Percentiles rank a stretch among this genome's conserved stretches.
Evolutionary conservation across 2,113 vertebrate genomes (phyloP).

Genomic region (Saimiri boliviensis): DNA sequence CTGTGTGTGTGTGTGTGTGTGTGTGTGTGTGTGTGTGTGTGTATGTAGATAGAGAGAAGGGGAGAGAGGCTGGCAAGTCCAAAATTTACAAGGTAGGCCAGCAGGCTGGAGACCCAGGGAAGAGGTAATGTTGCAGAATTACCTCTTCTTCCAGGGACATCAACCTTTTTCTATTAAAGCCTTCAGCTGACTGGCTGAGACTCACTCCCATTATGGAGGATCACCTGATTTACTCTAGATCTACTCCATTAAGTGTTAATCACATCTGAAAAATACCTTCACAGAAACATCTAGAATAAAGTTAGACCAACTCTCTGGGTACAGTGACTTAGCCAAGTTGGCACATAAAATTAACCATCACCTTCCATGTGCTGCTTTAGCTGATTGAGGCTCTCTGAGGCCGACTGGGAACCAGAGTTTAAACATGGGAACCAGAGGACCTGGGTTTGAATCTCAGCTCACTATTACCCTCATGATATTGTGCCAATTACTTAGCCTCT

Average conservation of each 20-base stretch:
- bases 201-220: not conserved
- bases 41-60: fast-evolving
- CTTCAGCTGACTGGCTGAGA: not conserved
- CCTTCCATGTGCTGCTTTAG: not conserved
- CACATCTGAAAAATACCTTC: not conserved
- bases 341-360: not conserved
- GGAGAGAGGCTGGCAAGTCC: not conserved
- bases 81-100: not conserved
- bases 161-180: not conserved
- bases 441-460: not conserved
- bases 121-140: not conserved
- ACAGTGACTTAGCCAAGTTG: not conserved
- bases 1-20: no score
- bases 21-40: not conserved
- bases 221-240: not conserved
- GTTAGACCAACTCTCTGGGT: not conserved
- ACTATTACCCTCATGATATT: not conserved
- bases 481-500: not conserved
- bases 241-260: not conserved
- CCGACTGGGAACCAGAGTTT: not conserved
- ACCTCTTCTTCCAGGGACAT: not conserved
- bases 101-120: not conserved
- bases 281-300: not conserved
- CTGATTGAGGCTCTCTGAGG: not conserved
- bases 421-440: not conserved